Conservation (phyloP, 1,140 invertebrate genomes). For the Zaprionus kolodkinae region DNA sequence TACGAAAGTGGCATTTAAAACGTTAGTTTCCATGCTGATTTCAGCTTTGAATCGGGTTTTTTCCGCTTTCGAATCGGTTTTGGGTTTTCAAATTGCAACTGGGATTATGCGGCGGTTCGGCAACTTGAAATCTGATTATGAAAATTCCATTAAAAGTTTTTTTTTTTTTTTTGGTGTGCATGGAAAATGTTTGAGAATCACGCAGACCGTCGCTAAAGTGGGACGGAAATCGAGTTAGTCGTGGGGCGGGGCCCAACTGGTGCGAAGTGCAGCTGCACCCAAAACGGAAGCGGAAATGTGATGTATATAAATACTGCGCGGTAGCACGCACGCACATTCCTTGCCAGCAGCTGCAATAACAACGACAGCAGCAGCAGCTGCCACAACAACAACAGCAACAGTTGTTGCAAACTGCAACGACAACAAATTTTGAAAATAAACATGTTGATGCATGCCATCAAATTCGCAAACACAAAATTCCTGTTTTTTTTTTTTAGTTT, state of each 20-base stretch:
- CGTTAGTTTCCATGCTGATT: too few species aligned
- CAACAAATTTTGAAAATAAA: slow-evolving; percentile 46
- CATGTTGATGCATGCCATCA: slow-evolving; percentile 35
- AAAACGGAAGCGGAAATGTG: slow-evolving; percentile 69
- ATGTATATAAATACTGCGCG: slow-evolving; percentile 66
- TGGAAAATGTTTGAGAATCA: slow-evolving; percentile 67
- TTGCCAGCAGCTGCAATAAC: slow-evolving; percentile 21
- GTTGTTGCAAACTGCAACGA: slow-evolving; percentile 15
- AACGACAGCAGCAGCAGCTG: slow-evolving; percentile 11
- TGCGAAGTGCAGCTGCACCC: slow-evolving; percentile 42
- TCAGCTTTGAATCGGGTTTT: too few species aligned
- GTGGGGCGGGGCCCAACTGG: slow-evolving; percentile 23
- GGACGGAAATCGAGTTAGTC: slow-evolving; percentile 53
- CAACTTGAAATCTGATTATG: slow-evolving; percentile 67
- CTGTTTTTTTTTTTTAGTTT: not conserved
- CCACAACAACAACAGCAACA: slow-evolving; percentile 15
- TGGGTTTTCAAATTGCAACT: not conserved
- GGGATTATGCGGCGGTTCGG: not conserved
- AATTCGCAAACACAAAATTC: slow-evolving; percentile 32
- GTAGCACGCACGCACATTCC: slow-evolving; percentile 69
- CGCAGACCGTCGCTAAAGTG: slow-evolving; percentile 49
- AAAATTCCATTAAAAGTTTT: slow-evolving; percentile 75
- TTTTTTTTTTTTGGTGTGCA: too few species aligned
- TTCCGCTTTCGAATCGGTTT: too few species aligned
- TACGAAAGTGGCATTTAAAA: not conserved